Conservation (phyloP, 2,888 invertebrate genomes). For the Orthonychiurus folsomi region DNA sequence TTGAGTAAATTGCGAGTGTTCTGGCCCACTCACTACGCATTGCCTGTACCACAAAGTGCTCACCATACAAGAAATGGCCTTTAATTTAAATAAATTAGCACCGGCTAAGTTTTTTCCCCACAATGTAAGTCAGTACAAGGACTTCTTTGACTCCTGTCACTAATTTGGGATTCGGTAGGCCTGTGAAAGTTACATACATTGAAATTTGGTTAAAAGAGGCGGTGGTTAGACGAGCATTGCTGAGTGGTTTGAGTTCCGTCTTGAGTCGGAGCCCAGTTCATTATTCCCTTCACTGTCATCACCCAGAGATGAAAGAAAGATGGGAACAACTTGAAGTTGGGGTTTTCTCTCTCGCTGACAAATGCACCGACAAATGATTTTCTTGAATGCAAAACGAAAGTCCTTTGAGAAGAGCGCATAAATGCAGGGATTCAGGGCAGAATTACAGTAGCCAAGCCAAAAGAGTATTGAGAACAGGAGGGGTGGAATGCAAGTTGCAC, state of each 20-base stretch:
- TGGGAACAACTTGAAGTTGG: slow-evolving; percentile 31
- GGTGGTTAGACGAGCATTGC: background rate
- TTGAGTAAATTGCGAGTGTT: no score
- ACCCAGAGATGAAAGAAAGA: slow-evolving; percentile 41
- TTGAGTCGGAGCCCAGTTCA: slow-evolving; percentile 13
- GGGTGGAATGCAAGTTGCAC: slow-evolving; percentile 71
- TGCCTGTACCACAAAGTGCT: no score
- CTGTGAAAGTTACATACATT: no score
- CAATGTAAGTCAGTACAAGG: no score
- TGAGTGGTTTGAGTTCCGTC: background rate
- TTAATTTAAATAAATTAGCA: no score
- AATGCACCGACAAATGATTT: slow-evolving; percentile 78
- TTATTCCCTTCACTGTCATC: slow-evolving; percentile 37
- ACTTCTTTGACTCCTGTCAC: no score
- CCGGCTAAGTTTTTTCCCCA: no score
- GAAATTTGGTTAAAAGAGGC: background rate
- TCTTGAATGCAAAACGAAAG: slow-evolving; percentile 87
- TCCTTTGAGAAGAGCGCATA: slow-evolving; percentile 67
- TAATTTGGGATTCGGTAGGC: no score
- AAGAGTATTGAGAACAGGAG: slow-evolving; percentile 82
- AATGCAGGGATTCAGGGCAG: slow-evolving; percentile 23
- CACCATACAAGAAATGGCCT: no score
- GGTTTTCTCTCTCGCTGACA: slow-evolving; percentile 48
- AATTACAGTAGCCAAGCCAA: slow-evolving; percentile 84
- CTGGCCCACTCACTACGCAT: no score